Conservation (phyloP, 2,113 vertebrate species). For the Scalopus aquaticus region DNA sequence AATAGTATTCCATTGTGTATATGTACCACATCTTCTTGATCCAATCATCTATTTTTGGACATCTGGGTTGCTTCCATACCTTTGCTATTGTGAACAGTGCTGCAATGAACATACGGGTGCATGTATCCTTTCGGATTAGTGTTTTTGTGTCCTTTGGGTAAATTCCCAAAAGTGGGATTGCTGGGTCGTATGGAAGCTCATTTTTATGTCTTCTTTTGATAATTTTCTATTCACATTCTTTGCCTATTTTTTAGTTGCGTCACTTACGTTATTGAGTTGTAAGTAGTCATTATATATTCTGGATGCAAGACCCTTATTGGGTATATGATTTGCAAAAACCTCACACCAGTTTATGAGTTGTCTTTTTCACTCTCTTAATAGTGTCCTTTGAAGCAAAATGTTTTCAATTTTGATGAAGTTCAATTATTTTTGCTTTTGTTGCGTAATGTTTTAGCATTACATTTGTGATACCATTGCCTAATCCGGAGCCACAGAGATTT, state of each 20-base stretch:
- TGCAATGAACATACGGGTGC: no score
- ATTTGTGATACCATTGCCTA: slow-evolving; percentile 46
- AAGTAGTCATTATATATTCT: neutral
- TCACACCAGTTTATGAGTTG: neutral
- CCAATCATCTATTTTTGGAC: no score
- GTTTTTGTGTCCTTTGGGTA: no score
- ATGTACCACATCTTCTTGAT: no score
- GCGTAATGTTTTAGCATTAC: slow-evolving; percentile 42
- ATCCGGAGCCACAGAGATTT: slow-evolving; percentile 47
- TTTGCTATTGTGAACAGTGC: no score
- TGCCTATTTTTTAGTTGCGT: neutral
- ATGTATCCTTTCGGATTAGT: no score
- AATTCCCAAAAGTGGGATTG: no score
- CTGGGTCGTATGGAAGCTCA: no score
- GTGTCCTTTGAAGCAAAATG: slow-evolving; percentile 19
- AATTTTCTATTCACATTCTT: neutral
- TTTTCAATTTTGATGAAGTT: slow-evolving; percentile 40
- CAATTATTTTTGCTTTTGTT: slow-evolving; percentile 20
- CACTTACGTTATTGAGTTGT: neutral
- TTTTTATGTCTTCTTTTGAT: no score
- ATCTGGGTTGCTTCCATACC: no score
- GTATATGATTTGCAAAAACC: neutral
- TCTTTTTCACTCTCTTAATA: neutral
- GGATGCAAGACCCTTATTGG: neutral
- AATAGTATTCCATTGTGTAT: no score